Percentiles rank a stretch among this genome's conserved stretches.
These are phyloP conservation scores for Enteromius paludinosus DNA, from an alignment of 2,797 vertebrate genomes.

Conservation along the genomic window DNA sequence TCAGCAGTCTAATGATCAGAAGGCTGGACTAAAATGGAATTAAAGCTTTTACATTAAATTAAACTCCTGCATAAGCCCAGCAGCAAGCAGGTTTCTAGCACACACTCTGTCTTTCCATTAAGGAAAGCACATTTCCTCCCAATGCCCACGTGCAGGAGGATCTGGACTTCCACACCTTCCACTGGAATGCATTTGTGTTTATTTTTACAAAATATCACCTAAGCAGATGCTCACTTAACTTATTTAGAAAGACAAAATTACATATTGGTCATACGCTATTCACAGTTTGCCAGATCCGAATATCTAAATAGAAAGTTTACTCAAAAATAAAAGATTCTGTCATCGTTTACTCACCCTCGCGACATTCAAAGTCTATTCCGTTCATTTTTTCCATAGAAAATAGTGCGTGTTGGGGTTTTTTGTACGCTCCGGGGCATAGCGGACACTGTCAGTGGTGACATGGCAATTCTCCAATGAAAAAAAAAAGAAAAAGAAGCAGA, in stretches of 20 bases:
- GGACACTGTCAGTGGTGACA: not conserved
- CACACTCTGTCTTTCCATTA: not conserved
- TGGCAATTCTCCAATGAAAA: not conserved
- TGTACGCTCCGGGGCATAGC: no score
- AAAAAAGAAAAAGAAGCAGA: not conserved
- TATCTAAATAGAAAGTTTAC: not conserved
- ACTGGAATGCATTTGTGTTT: conserved; percentile 18
- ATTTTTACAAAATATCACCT: not conserved
- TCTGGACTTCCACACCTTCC: conserved; percentile 12
- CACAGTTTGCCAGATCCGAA: not conserved
- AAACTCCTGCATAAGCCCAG: not conserved
- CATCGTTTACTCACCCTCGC: not conserved
- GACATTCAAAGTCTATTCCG: not conserved
- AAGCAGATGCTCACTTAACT: not conserved
- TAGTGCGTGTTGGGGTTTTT: no score
- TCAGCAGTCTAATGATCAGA: no score
- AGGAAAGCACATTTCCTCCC: not conserved
- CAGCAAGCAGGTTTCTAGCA: conserved; percentile 1
- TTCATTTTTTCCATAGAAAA: not conserved
- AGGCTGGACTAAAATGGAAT: not conserved
- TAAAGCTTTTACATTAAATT: not conserved
- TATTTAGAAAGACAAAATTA: conserved; percentile 7
- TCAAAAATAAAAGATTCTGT: not conserved
- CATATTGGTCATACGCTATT: not conserved
- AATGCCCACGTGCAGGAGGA: conserved; percentile 5